A percentile compares a stretch with the other conserved stretches of the same genome.
Conservation (phyloP, 2,797 vertebrate genomes). For the Clarias laeviceps region DNA sequence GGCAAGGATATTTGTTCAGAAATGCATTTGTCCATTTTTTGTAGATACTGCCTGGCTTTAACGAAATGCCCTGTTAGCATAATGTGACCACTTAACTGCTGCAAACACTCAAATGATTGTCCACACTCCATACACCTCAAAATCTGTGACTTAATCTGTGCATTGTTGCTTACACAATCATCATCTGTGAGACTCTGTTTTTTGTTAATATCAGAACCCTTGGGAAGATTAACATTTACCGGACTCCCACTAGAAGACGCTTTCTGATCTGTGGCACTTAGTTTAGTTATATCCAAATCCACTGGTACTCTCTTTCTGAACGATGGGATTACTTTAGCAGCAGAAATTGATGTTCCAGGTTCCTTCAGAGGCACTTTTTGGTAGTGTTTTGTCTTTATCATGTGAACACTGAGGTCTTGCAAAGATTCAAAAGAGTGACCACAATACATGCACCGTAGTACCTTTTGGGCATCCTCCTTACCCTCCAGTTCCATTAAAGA, state of each 20-base stretch:
- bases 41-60: slow-evolving; percentile 76
- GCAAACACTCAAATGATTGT: slow-evolving; percentile 91
- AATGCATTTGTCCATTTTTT: slow-evolving; percentile 62
- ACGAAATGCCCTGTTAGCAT: slow-evolving; percentile 98
- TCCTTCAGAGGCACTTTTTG: slow-evolving; percentile 99
- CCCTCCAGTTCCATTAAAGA: slow-evolving; percentile 98
- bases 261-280: slow-evolving; percentile 79
- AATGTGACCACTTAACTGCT: slow-evolving; percentile 96
- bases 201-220: slow-evolving; percentile 81
- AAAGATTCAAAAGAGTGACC: slow-evolving; percentile 98
- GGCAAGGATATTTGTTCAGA: slow-evolving; percentile 64
- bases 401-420: slow-evolving; percentile 97
- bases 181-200: slow-evolving; percentile 85
- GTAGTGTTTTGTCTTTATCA: slow-evolving; percentile 99
- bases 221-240: slow-evolving; percentile 78
- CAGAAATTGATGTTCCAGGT: slow-evolving; percentile 89
- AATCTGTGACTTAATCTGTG: slow-evolving; percentile 94
- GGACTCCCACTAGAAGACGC: slow-evolving; percentile 79
- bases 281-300: slow-evolving; percentile 86
- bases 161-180: slow-evolving; percentile 88
- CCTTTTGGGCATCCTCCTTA: slow-evolving; percentile 97
- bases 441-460: slow-evolving; percentile 98
- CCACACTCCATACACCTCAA: slow-evolving; percentile 98
- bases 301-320: slow-evolving; percentile 85
- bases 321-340: slow-evolving; percentile 89